phyloP scores from a whole-genome alignment of 2,113 vertebrate genomes.

The Collichthys lucidus region DNA sequence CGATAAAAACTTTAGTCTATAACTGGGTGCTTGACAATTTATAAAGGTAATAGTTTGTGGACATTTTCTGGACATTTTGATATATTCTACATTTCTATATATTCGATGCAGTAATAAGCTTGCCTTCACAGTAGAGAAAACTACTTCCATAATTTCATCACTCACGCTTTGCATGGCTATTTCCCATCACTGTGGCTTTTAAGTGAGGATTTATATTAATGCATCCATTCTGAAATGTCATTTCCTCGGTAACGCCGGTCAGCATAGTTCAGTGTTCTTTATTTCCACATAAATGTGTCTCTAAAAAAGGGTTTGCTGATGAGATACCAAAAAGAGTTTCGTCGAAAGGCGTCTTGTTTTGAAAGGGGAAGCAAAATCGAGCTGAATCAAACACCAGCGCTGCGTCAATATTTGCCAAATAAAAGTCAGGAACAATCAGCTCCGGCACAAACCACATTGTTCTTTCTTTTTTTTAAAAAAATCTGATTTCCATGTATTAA shows the following conservation, averaged over 20 bases:
- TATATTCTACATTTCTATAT: not conserved
- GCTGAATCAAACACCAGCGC: not conserved
- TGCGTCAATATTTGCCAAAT: not conserved
- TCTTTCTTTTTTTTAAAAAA: too few species aligned
- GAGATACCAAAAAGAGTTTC: not conserved
- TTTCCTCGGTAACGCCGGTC: not conserved
- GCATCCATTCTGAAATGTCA: constrained; percentile 13
- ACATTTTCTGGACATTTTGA: not conserved
- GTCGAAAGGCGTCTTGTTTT: not conserved
- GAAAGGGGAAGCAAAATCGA: constrained; percentile 10
- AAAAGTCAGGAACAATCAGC: constrained; percentile 8
- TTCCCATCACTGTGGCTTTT: constrained; percentile 12
- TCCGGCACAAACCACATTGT: not conserved
- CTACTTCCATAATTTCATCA: not conserved
- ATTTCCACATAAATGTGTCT: not conserved
- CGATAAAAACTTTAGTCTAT: constrained; percentile 3
- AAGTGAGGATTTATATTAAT: constrained; percentile 15
- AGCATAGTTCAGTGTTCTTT: not conserved
- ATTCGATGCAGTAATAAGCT: not conserved
- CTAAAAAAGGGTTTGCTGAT: constrained; percentile 1
- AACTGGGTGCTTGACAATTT: not conserved
- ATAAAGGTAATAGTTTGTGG: not conserved
- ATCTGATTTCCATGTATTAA: constrained; percentile 1
- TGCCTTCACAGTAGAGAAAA: not conserved
- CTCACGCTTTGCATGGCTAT: not conserved